Evolutionary conservation across 1,140 invertebrate genomes (phyloP).

Genomic region (Drosophila punjabiensis): DNA sequence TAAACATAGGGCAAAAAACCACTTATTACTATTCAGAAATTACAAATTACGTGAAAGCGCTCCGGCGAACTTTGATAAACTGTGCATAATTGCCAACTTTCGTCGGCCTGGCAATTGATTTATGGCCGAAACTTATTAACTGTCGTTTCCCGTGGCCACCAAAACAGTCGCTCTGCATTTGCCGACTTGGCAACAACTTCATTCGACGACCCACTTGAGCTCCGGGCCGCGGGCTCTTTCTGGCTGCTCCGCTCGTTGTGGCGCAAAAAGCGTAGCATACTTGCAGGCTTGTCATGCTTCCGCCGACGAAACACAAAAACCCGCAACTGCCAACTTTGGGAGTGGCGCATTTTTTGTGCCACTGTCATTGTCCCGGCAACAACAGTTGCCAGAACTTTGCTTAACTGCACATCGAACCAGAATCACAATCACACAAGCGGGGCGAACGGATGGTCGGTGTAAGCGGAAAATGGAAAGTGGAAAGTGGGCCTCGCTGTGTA

Average conservation of each 20-base stretch:
- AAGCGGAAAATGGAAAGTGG: slow-evolving; percentile 5
- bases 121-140: slow-evolving; percentile 67
- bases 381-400: slow-evolving; percentile 49
- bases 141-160: slow-evolving; percentile 28
- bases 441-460: slow-evolving; percentile 15
- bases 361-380: slow-evolving; percentile 16
- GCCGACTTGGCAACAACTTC: slow-evolving; percentile 33
- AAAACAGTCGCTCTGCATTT: slow-evolving; percentile 22
- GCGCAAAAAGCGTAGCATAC: slow-evolving; percentile 57
- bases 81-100: slow-evolving; percentile 36
- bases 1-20: slow-evolving; percentile 2
- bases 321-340: slow-evolving; percentile 47
- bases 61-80: slow-evolving; percentile 45
- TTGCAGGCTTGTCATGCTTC: slow-evolving; percentile 53
- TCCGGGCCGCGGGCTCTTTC: slow-evolving; percentile 6
- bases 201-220: slow-evolving; percentile 55
- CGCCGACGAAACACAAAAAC: slow-evolving; percentile 37
- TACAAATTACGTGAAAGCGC: slow-evolving; percentile 33
- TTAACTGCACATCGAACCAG: slow-evolving; percentile 56
- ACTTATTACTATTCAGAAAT: slow-evolving; percentile 1
- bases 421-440: slow-evolving; percentile 43
- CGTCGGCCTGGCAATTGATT: slow-evolving; percentile 57
- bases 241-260: slow-evolving; percentile 27
- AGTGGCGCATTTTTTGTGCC: slow-evolving; percentile 52
- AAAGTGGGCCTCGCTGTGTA: slow-evolving; percentile 26